These are phyloP conservation scores for Electrona antarctica DNA, from an alignment of 2,113 vertebrate species.

Conservation along the genomic window DNA sequence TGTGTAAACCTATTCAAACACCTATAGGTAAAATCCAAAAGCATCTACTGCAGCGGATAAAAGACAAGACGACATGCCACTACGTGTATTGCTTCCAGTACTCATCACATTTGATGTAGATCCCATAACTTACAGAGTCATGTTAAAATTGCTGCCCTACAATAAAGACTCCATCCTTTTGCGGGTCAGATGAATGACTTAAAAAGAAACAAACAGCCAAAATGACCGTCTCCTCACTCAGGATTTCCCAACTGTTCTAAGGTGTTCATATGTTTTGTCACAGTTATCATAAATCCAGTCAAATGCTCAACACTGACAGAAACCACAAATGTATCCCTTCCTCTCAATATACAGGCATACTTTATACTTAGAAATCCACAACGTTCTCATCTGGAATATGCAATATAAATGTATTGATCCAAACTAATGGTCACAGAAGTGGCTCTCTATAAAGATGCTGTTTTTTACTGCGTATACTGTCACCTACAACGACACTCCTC, in stretches of 20 bases:
- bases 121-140: constrained; percentile 58
- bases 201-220: constrained; percentile 32
- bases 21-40: constrained; percentile 75
- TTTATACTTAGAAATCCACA: constrained; percentile 34
- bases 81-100: constrained; percentile 84
- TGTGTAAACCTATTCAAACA: constrained; percentile 76
- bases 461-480: constrained; percentile 23
- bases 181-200: constrained; percentile 55
- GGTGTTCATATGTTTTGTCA: constrained; percentile 11
- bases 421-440: constrained; percentile 18
- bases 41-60: constrained; percentile 74
- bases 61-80: constrained; percentile 80
- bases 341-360: constrained; percentile 41
- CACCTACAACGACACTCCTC: constrained; percentile 21
- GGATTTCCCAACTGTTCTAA: constrained; percentile 15
- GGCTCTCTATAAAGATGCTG: not conserved
- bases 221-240: constrained; percentile 4
- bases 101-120: constrained; percentile 80
- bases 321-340: constrained; percentile 14
- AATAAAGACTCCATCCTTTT: constrained; percentile 24
- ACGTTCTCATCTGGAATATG: not conserved
- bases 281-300: constrained; percentile 47
- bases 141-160: constrained; percentile 50
- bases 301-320: constrained; percentile 24
- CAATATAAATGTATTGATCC: constrained; percentile 17